These are phyloP conservation scores for Acrocephalus arundinaceus DNA, from an alignment of 2,113 vertebrate genomes.

Conservation along the genomic window DNA sequence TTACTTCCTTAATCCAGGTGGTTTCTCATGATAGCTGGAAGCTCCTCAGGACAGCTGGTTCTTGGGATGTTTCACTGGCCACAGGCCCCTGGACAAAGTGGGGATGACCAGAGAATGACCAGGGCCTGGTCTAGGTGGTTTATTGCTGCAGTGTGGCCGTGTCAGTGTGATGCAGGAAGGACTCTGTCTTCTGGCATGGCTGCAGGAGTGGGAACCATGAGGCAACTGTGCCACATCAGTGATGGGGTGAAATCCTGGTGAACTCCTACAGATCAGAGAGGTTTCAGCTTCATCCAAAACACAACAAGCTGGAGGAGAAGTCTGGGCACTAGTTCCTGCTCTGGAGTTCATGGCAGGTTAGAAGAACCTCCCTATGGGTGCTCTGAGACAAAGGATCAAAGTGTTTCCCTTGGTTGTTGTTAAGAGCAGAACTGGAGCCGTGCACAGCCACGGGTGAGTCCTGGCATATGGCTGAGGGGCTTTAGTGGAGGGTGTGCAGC, in stretches of 20 bases:
- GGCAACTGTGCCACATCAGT: not conserved
- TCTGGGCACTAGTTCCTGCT: not conserved
- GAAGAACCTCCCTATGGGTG: not conserved
- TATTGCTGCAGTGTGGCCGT: not conserved
- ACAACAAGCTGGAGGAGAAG: not conserved
- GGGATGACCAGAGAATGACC: not conserved
- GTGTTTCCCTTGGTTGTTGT: not conserved
- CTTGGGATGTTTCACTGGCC: not conserved
- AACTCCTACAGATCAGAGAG: fast-evolving
- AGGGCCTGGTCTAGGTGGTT: not conserved
- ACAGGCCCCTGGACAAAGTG: fast-evolving
- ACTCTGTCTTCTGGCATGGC: not conserved
- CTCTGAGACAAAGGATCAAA: not conserved
- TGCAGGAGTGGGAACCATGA: not conserved
- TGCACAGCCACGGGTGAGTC: not conserved
- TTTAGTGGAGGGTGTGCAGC: not conserved
- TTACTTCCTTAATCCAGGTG: not conserved
- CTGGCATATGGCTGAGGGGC: not conserved
- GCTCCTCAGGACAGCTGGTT: not conserved
- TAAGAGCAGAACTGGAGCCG: not conserved
- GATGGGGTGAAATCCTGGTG: not conserved
- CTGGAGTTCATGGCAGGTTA: not conserved
- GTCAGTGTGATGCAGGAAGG: not conserved
- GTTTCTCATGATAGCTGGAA: not conserved
- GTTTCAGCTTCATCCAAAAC: not conserved